These are phyloP conservation scores for Rhea pennata DNA, from an alignment of 2,113 vertebrate genomes.

Conservation along the genomic window DNA sequence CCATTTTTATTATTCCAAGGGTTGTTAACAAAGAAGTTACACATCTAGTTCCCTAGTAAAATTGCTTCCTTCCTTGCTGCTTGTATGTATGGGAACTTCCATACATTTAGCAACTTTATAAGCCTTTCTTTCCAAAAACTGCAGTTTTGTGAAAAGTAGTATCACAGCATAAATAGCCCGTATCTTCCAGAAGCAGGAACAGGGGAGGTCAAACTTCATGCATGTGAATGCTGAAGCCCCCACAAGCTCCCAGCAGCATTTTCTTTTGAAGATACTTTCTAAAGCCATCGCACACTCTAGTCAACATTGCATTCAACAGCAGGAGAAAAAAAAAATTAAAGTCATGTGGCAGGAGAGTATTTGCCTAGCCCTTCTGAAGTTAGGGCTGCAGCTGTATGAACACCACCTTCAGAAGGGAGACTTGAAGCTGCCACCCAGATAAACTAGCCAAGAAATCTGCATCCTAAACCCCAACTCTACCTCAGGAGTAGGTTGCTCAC, in stretches of 20 bases:
- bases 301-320: background rate
- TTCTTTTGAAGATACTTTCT: background rate
- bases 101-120: background rate
- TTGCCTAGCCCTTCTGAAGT: background rate
- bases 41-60: background rate
- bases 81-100: background rate
- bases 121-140: background rate
- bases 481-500: background rate
- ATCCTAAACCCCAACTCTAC: background rate
- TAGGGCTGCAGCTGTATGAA: background rate
- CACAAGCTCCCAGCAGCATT: background rate
- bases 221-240: background rate
- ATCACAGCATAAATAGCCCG: background rate
- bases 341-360: background rate
- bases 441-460: background rate
- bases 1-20: constrained; percentile 32
- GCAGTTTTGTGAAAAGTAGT: background rate
- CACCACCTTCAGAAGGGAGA: background rate
- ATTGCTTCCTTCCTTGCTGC: constrained; percentile 11
- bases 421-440: background rate
- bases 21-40: constrained; percentile 35
- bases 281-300: background rate
- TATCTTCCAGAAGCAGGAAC: background rate
- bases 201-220: background rate
- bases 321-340: background rate